Conservation (phyloP, 1,140 invertebrate species). For the Gryllus bimaculatus region DNA sequence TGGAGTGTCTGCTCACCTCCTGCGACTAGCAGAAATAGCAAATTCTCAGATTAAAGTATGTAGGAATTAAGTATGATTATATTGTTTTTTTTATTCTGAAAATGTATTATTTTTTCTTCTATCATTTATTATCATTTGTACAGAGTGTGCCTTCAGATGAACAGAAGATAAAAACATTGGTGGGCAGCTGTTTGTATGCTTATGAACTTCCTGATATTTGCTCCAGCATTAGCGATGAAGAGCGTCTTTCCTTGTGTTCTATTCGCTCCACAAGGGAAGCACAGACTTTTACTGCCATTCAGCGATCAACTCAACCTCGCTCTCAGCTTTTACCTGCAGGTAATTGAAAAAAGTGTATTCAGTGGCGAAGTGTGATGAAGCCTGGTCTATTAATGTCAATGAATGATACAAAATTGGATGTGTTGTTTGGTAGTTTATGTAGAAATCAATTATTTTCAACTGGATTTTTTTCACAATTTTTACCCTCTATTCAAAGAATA, state of each 20-base stretch:
- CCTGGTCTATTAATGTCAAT: no score
- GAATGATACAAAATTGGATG: no score
- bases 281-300: slow-evolving; percentile 37
- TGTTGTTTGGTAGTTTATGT: no score
- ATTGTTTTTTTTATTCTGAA: slow-evolving; percentile 12
- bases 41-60: slow-evolving; percentile 53
- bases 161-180: slow-evolving; percentile 39
- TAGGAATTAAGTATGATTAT: slow-evolving; percentile 13
- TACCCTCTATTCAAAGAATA: no score
- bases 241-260: slow-evolving; percentile 26
- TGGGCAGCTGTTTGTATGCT: slow-evolving; percentile 40
- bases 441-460: no score
- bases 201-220: slow-evolving; percentile 39
- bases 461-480: no score
- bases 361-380: no score
- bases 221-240: slow-evolving; percentile 24
- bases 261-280: slow-evolving; percentile 28
- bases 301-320: slow-evolving; percentile 30
- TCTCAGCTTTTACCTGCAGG: neutral
- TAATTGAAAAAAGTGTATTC: neutral
- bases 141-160: slow-evolving; percentile 40
- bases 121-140: slow-evolving; percentile 8
- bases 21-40: slow-evolving; percentile 59
- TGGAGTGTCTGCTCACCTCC: slow-evolving; percentile 45
- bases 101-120: neutral